Base-by-base conservation (phyloP, 2,113 vertebrate genomes). In the Gavialis gangeticus region DNA sequence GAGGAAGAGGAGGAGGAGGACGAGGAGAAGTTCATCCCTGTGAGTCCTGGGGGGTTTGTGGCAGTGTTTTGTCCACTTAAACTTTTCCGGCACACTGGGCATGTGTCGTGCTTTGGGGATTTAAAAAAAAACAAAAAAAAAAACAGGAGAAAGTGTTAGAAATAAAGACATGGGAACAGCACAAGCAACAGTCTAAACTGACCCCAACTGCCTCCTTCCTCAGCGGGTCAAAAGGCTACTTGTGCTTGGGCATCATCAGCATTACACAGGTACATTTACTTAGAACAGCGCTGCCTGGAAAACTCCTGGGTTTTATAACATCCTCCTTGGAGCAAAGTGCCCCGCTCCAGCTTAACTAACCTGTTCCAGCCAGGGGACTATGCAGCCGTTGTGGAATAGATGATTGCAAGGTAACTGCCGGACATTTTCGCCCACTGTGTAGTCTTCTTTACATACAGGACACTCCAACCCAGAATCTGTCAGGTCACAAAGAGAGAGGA, bases 391-490 rank as follows among this genome's bases (percentile, higher is more conserved):
- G 14, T 99, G 99, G 98, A 99, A 99, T 81, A 99, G 98, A 94
- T 99, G 99, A 98, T 99, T 99, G 98, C 99, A 99, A 1, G 99
- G 99, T 88, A 99, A 97, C 91, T 99, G 99, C 90, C 99, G 98
- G 91, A 99, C 99, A 0, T 79, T 98, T 88, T 99, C 99, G 2
- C 98, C 98, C 0, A 98, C 96, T 12, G 98, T 98, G 69, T 99
- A 99, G 95, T 99, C 99, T 76, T 99, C 99, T 98, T 99, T 99
- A 97, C 99, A 99, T 93, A 99, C 99, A 0, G 99, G 99, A 95
- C 99, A 99, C 97, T 99, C 99, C 77, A 99, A 97, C 91, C 99
- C 99, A 1, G 98, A 99, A 97, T 98, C 99, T 99, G 98, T 0
- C 2, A 28, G n/a, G 12, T 1, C 2, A 0, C 0, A 6, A 59